These are phyloP conservation scores for Agrochola lota DNA, from an alignment of 2,888 invertebrate species.

Conservation along the genomic window DNA sequence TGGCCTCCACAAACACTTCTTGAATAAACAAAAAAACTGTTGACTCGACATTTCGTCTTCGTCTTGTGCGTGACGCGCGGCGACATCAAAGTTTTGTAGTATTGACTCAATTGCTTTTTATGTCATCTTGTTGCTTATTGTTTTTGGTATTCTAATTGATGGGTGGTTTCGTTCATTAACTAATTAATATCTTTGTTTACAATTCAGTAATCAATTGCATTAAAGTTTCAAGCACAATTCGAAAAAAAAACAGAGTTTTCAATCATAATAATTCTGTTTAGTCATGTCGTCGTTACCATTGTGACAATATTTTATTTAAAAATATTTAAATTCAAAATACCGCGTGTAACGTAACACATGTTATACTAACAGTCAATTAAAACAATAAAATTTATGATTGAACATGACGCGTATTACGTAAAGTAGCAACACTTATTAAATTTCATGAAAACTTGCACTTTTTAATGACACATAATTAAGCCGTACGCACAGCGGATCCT, in stretches of 20 bases:
- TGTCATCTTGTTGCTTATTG: slow-evolving; percentile 1
- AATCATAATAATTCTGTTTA: neutral
- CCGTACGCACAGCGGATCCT: neutral
- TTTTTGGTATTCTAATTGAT: slow-evolving; percentile 6
- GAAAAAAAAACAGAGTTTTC: slow-evolving; percentile 4
- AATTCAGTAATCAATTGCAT: neutral
- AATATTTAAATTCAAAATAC: neutral
- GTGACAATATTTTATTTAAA: neutral
- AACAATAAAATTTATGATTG: neutral
- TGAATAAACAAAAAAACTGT: slow-evolving; percentile 64
- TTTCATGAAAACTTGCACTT: neutral
- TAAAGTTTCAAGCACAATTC: neutral
- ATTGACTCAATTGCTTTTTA: slow-evolving; percentile 39
- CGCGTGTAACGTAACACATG: too few relatives aligned
- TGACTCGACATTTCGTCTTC: slow-evolving; percentile 60
- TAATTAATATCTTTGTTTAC: neutral
- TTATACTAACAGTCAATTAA: too few relatives aligned
- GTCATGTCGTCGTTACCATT: neutral
- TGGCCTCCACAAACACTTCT: slow-evolving; percentile 64
- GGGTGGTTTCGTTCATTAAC: neutral
- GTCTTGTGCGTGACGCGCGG: slow-evolving; percentile 56
- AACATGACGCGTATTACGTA: neutral
- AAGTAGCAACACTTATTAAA: neutral
- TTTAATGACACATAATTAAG: neutral
- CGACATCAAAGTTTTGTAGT: slow-evolving; percentile 57